These are phyloP conservation scores for Pangasianodon hypophthalmus DNA, from an alignment of 2,113 vertebrate genomes.

Conservation along the genomic window DNA sequence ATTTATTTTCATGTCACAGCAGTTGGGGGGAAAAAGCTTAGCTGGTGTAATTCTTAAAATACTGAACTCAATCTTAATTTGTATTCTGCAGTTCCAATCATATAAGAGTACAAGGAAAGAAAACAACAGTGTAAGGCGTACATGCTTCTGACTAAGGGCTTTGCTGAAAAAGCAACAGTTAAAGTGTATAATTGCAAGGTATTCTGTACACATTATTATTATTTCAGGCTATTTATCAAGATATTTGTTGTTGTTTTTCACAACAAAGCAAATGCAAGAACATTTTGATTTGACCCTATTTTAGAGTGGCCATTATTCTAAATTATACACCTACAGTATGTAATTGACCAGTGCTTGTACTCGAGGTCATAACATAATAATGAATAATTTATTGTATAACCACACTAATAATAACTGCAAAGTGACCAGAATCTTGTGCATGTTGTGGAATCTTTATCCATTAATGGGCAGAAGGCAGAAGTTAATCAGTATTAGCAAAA, in stretches of 20 bases:
- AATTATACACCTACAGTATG: constrained; percentile 20
- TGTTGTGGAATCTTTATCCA: not conserved
- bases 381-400: constrained; percentile 22
- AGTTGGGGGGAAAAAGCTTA: constrained; percentile 26
- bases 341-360: not conserved
- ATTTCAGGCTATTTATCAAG: not conserved
- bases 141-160: not conserved
- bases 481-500: not conserved
- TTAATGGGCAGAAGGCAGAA: not conserved
- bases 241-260: not conserved
- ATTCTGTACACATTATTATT: not conserved
- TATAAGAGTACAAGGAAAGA: not conserved
- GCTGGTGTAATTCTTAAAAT: constrained; percentile 17
- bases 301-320: constrained; percentile 15
- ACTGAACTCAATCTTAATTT: constrained; percentile 46
- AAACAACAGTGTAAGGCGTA: not conserved
- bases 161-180: not conserved
- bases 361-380: constrained; percentile 8
- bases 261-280: not conserved
- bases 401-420: not conserved
- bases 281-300: constrained; percentile 4
- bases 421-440: not conserved
- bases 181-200: not conserved
- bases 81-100: constrained; percentile 10
- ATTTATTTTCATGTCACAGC: constrained; percentile 44